phyloP scores from a whole-genome alignment of 2,888 invertebrate genomes.

The Dysmachus trigonus region DNA sequence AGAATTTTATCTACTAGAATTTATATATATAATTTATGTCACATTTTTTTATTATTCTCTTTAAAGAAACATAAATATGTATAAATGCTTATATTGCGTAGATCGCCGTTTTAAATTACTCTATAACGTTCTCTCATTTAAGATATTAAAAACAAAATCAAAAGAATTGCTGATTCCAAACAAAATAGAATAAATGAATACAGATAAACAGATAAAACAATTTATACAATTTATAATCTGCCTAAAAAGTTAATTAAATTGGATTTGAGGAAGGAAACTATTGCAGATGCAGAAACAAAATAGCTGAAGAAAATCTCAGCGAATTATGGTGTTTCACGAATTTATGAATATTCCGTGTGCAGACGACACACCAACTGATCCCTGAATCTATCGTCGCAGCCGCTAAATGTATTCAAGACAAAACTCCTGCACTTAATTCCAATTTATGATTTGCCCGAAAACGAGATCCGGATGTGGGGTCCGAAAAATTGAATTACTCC shows the following conservation, averaged over 20 bases:
- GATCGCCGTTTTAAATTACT: too few relatives aligned
- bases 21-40: too few relatives aligned
- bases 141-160: too few relatives aligned
- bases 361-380: background rate
- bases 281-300: background rate
- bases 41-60: too few relatives aligned
- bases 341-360: background rate
- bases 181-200: too few relatives aligned
- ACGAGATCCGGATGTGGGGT: background rate
- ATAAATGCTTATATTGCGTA: too few relatives aligned
- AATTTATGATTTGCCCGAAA: slow-evolving; percentile 24
- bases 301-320: background rate
- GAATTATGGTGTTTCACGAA: background rate
- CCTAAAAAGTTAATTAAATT: background rate
- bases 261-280: background rate
- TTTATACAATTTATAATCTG: too few relatives aligned
- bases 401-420: slow-evolving; percentile 32
- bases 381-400: background rate
- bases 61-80: too few relatives aligned
- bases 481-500: slow-evolving; percentile 33
- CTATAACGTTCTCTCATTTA: too few relatives aligned
- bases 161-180: too few relatives aligned
- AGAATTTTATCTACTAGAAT: too few relatives aligned
- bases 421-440: slow-evolving; percentile 24
- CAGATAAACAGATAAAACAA: too few relatives aligned